Base-by-base conservation (phyloP, 1,140 invertebrate species). In the Penaeus japonicus region DNA sequence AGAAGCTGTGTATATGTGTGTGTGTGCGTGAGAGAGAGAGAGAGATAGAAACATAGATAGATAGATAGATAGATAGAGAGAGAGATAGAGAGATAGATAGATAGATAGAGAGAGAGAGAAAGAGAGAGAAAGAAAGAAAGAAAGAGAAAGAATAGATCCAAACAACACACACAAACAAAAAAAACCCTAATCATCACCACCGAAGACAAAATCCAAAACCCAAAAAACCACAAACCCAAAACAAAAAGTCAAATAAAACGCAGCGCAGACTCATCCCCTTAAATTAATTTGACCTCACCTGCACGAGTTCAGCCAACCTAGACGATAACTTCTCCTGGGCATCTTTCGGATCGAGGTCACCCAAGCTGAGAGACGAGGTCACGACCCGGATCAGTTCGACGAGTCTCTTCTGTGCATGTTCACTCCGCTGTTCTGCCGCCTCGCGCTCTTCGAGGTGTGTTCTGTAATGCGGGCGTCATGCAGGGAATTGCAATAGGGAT, bases 401-500 rank as follows among this genome's bases (percentile, higher is more conserved):
- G 22, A 87, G 59, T 7, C 85, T 30, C 78, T 73, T 87, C 17
- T 87, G 77, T 22, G 85, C 39, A 15, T 54, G 3, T 57, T 87
- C 85, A 20, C 85, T 87, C 35, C 85, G 65, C 85, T 87, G 85
- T 24, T 87, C 85, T 2, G 85, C 85, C 53, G 59, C 39, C 27
- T 87, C 85, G 3, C 85, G 62, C 59, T 87, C 85, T 62, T 87
- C 85, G 39, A 87, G n/a, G 59, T 87, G 85, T 1, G 85, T 87
- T 53, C 85, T 85, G 75, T 15, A n/a, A 47, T 0, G 32, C 27
- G 32, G 53, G 22, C 18, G 30, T 47, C 62, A n/a, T 17, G 20
- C 17, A 32, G 39, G 17, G 24, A 17, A n/a, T 10, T 10, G 7
- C 24, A 27, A 73, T 73, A 73, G 47, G 47, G 47, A 12, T 7